phyloP scores from a whole-genome alignment of 2,797 vertebrate species.

The Trachurus trachurus region DNA sequence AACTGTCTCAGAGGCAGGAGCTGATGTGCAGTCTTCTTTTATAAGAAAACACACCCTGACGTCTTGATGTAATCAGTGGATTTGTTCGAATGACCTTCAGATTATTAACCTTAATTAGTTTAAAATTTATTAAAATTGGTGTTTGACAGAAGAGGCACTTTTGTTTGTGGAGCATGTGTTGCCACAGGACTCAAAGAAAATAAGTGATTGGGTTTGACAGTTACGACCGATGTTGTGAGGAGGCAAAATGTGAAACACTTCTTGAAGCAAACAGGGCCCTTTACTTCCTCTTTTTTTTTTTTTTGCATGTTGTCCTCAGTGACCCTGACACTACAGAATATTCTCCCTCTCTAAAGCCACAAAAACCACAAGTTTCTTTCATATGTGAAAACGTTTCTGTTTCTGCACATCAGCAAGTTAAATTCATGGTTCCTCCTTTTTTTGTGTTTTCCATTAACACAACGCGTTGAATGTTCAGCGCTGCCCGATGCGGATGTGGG shows the following conservation, averaged over 20 bases:
- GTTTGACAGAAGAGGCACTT: neutral
- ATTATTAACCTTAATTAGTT: neutral
- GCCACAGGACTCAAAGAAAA: neutral
- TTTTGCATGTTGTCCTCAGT: neutral
- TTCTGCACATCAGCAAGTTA: conserved; percentile 25
- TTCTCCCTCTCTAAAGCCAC: conserved; percentile 29
- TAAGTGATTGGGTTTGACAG: neutral
- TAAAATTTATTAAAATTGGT: neutral
- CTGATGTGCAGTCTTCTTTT: neutral
- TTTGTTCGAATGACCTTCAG: neutral
- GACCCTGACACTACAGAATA: neutral
- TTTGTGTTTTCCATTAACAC: conserved; percentile 8
- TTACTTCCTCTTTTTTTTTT: neutral
- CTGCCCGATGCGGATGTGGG: conserved; percentile 10
- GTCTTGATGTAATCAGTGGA: neutral
- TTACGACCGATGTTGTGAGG: neutral
- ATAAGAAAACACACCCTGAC: neutral
- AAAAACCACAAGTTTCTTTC: conserved; percentile 27
- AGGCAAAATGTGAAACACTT: neutral
- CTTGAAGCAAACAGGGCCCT: neutral
- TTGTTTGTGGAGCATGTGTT: conserved; percentile 7
- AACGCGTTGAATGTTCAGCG: neutral
- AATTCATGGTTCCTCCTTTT: conserved; percentile 20
- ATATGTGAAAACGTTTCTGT: neutral
- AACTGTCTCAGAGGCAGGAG: neutral